Evolutionary conservation across 2,888 invertebrate species (phyloP), one percentile per base, ranked within the genome.

Genomic region (Lucinisca nassula): DNA sequence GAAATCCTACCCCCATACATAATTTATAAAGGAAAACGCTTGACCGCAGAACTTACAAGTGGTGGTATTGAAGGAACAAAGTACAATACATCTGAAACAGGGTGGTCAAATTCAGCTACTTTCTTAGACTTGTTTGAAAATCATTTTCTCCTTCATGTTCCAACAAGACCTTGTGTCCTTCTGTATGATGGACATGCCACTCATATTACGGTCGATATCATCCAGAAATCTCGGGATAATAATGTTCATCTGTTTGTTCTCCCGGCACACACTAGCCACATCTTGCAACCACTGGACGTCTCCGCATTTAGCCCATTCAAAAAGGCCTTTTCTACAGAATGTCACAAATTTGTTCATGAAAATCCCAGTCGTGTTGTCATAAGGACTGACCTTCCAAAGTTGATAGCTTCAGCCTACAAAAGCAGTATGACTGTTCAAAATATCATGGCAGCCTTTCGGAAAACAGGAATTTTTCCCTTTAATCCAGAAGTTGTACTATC

Each of bases 171-270:
- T 37, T 73, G 77, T 10, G 40, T 85, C 4, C 74, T 85, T 3
- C 40, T 85, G 1, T 85, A 82, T 75, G 82, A 82, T 70, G 82
- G 79, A 8, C 79, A 82, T 67, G 32, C 79, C 17, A 85, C 85
- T 24, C 85, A 82, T 38, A 77, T 85, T 10, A 78, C 40, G 27
- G 21, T 32, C 14, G 75, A 82, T 21, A 51, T 85, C 10, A 85
- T 78, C n/a, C 37, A 85, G 6, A 40, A 27, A 35, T 81, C 79
- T 17, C 58, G 51, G 8, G 30, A 35, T n/a, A 72, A 67, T 17
- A 30, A 79, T 74, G 75, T 79, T 14, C 45, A 79, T 27, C 27
- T 75, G 21, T 85, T 79, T 77, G 61, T 70, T 12, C 32, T 82
- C 21, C 61, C 78, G 32, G 70, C 79, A 1, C 82, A 85, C 37